Evolutionary conservation across 2,888 invertebrate species (phyloP).

Genomic region (Lasioglossum marginatum): DNA sequence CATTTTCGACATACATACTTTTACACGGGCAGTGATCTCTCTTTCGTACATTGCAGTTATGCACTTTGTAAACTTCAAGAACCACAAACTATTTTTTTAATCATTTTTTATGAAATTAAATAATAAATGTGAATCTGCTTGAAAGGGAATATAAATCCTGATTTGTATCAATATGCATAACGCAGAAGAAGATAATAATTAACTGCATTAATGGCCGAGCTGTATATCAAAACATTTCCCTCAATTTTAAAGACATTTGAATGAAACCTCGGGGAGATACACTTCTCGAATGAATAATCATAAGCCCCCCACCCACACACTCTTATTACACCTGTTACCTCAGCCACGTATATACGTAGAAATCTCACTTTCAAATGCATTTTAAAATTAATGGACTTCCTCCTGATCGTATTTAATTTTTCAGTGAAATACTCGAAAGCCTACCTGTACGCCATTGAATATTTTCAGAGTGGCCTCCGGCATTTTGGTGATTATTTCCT

Average conservation of each 20-base stretch:
- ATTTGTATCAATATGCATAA: not conserved
- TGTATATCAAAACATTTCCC: not conserved
- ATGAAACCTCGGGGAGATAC: not conserved
- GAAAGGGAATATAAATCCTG: not conserved
- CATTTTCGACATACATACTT: not conserved
- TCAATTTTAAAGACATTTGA: not conserved
- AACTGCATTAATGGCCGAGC: slow-evolving; percentile 9
- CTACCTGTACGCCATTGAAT: slow-evolving; percentile 75
- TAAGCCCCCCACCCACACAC: not conserved
- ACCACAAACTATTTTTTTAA: not conserved
- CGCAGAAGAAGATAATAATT: not conserved
- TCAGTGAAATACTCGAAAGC: slow-evolving; percentile 28
- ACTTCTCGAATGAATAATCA: slow-evolving; percentile 3
- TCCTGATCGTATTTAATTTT: slow-evolving; percentile 16
- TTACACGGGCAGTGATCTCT: not conserved
- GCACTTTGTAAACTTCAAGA: not conserved
- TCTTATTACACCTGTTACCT: slow-evolving; percentile 6
- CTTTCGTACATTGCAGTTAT: not conserved
- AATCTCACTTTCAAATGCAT: slow-evolving; percentile 13
- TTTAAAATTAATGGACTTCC: not conserved
- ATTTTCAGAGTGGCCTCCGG: slow-evolving; percentile 74
- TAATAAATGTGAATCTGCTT: too few species aligned
- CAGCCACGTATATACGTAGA: not conserved
- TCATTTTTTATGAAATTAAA: too few species aligned
- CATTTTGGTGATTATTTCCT: slow-evolving; percentile 67